Base-by-base conservation (phyloP, 2,888 invertebrate genomes). In the Marronus borbonicus region DNA sequence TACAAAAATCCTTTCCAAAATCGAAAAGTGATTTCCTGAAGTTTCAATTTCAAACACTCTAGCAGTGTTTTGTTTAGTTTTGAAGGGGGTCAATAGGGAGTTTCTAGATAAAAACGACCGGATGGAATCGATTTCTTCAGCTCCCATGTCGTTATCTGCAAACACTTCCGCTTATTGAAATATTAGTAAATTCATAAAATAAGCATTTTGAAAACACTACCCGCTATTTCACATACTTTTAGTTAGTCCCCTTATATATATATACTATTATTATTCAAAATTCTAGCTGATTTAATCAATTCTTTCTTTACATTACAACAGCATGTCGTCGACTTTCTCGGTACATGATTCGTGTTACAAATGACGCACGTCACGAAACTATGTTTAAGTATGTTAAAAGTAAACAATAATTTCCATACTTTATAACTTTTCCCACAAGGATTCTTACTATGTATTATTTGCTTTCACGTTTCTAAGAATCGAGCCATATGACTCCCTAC, bases 321-420 rank as follows among this genome's bases (percentile, higher is more conserved):
- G 31, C 5, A 36, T 36, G 31, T 36, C 7, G 55, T n/a, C 28
- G 31, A 14, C 28, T 69, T 50, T 31, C 50, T 44, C 44, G 44
- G 24, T 31, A 55, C 58, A 36, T 55, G 55, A 70, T 70, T 72
- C 72, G 20, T 39, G 60, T 72, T 72, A 72, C 72, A 72, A 60
- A 60, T 72, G 72, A 72, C 60, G 60, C 36, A 60, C 58, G 72
- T 72, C 72, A 72, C 72, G 60, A 44, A 58, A 60, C 72, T 39
- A 44, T 20, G 39, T 36, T 24, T 60, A 60, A 72, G 72, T 72
- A 72, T 72, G 39, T 39, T 39, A 72, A 72, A 72, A 52, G 72
- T 72, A 72, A 72, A 72, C 72, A 72, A 72, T 72, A 72, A 72
- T 72, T 72, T 72, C 72, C 72, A 72, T 72, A 72, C 72, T 39